Base-by-base conservation (phyloP, 2,797 vertebrate genomes). In the Phataginus tricuspis region DNA sequence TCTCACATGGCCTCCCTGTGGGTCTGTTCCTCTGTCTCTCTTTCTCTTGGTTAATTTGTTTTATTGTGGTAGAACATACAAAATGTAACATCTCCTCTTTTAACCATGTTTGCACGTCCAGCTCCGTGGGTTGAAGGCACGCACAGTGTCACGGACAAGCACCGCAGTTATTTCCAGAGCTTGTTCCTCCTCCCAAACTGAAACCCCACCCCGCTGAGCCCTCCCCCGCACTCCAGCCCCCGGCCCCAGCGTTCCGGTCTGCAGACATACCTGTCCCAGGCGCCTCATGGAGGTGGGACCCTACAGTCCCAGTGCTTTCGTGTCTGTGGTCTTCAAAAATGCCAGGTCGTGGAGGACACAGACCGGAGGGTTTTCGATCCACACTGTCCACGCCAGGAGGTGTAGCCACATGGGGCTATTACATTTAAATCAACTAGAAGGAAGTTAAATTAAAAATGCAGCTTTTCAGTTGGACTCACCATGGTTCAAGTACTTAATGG, bases 91-190 rank as follows among this genome's bases (percentile, higher is more conserved):
- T 59, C 34, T 5, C 4, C 42, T 14, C 0, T 23, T 39, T 21
- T 39, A 5, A 1, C 63, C 7, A 0, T 6, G 9, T n/a, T 45
- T 45, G 45, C 11, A 45, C 0, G 3, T 2, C 4, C 45, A 0
- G 0, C 15, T 12, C 14, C 0, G 72, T 1, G 14, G 27, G 0
- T 18, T 0, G 7, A 23, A n/a, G 0, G 9, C 6, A 1, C 49
- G 7, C 51, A 0, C 12, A 3, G 4, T 1, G 29, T 23, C 2
- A 3, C 2, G 59, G 0, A 1, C n/a, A 0, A 0, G 1, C n/a
- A 7, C 8, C 2, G 0, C 10, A 1, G 0, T 23, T 1, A 2
- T 37, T 23, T 61, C 63, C 7, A 23, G 74, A 12, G 6, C 42
- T 10, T 15, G 3, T 3, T 21, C 25, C 0, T 29, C 25, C 13